These are phyloP conservation scores for Anastatus disparis DNA, from an alignment of 1,140 invertebrate species.

Conservation along the genomic window DNA sequence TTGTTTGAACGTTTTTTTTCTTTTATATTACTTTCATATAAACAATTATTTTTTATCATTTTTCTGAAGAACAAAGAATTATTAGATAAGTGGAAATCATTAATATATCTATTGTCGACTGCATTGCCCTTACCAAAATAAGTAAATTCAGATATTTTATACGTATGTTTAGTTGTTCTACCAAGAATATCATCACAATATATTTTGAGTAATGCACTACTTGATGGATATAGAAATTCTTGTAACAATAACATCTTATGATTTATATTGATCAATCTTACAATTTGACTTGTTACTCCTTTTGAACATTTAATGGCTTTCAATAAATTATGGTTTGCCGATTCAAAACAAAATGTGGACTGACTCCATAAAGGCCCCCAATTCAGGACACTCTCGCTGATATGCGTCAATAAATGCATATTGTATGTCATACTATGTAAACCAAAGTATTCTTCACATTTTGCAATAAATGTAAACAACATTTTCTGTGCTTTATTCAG, in stretches of 20 bases:
- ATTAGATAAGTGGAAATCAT: neutral
- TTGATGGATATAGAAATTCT: neutral
- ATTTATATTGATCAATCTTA: constrained; percentile 13
- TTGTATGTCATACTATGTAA: constrained; percentile 46
- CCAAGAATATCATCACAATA: constrained; percentile 15
- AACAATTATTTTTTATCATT: constrained; percentile 24
- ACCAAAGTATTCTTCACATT: too few species aligned
- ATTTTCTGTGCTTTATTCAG: neutral
- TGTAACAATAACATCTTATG: neutral
- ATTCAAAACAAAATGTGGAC: constrained; percentile 40
- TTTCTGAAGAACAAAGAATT: neutral
- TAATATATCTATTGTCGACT: neutral
- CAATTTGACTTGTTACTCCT: constrained; percentile 26
- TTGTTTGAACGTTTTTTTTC: constrained; percentile 34
- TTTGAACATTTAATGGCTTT: constrained; percentile 36
- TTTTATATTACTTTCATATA: constrained; percentile 8
- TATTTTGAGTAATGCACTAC: neutral
- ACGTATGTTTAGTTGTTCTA: neutral
- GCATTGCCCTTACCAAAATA: constrained; percentile 10
- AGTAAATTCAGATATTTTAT: neutral
- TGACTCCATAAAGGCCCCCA: constrained; percentile 39
- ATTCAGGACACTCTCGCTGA: constrained; percentile 33
- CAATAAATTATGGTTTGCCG: constrained; percentile 31
- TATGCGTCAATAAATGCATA: constrained; percentile 39
- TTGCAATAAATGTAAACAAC: neutral